Percentiles rank a stretch among this genome's conserved stretches.
phyloP scores from a whole-genome alignment of 2,113 vertebrate genomes.

The Eptesicus fuscus region DNA sequence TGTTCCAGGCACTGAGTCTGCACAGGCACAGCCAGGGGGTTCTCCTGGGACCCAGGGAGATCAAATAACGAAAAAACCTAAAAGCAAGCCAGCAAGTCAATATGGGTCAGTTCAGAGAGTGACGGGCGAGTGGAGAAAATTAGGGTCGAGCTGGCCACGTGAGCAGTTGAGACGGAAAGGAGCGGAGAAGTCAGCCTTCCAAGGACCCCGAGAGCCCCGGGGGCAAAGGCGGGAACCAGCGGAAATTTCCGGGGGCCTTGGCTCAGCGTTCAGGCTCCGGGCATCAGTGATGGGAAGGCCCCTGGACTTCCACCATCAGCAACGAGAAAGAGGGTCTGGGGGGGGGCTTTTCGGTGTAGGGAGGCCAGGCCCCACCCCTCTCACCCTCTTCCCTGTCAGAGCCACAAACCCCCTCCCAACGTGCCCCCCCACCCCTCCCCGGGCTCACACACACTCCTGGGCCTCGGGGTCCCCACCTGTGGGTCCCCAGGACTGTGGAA shows the following conservation, averaged over 20 bases:
- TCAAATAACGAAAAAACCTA: not conserved
- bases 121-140: not conserved
- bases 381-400: not conserved
- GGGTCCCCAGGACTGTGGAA: not conserved
- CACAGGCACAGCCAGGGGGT: not conserved
- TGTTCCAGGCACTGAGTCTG: not conserved
- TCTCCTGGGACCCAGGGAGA: not conserved
- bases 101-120: not conserved
- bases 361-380: not conserved
- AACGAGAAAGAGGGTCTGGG: not conserved
- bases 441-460: not conserved
- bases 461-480: not conserved
- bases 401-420: not conserved
- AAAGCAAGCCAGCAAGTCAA: not conserved
- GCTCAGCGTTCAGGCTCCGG: rapidly evolving
- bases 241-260: no score
- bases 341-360: rapidly evolving
- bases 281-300: rapidly evolving
- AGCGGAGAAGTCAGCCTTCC: no score
- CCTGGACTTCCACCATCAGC: not conserved
- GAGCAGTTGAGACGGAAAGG: not conserved
- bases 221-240: not conserved
- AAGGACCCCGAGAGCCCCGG: not conserved
- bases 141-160: not conserved
- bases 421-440: not conserved